Conservation (phyloP, 2,888 invertebrate genomes). For the Dicroscelio sp. region DNA sequence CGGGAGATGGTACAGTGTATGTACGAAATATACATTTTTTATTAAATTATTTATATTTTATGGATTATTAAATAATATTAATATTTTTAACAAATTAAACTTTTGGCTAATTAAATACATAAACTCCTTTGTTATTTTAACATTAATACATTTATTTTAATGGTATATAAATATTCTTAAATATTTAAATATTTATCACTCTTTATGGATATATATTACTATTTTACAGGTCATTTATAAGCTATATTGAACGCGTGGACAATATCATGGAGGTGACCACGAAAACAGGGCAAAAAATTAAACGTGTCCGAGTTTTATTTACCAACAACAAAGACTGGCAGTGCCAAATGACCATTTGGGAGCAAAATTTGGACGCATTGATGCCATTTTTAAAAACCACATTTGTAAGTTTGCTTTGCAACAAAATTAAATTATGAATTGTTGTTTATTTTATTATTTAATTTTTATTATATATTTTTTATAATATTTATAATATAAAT, state of each 20-base stretch:
- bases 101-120: too few relatives aligned
- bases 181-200: not conserved
- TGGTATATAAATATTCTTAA: too few relatives aligned
- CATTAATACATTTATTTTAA: too few relatives aligned
- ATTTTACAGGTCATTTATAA: slow-evolving; percentile 12
- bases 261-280: not conserved
- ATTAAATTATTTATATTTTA: too few relatives aligned
- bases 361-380: not conserved
- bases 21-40: too few relatives aligned
- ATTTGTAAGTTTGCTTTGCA: not conserved
- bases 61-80: too few relatives aligned
- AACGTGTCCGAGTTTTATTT: slow-evolving; percentile 6
- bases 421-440: too few relatives aligned
- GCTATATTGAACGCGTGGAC: slow-evolving; percentile 5
- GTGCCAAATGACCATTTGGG: slow-evolving; percentile 14
- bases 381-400: not conserved
- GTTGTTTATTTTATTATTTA: too few relatives aligned
- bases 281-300: slow-evolving; percentile 2
- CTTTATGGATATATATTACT: not conserved
- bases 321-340: slow-evolving; percentile 1
- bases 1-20: slow-evolving; percentile 14
- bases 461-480: too few relatives aligned
- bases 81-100: too few relatives aligned
- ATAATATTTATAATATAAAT: not conserved
- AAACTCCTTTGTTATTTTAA: too few relatives aligned